These are phyloP conservation scores for Zosterops pallidus DNA, from an alignment of 2,113 vertebrate genomes.

Conservation along the genomic window DNA sequence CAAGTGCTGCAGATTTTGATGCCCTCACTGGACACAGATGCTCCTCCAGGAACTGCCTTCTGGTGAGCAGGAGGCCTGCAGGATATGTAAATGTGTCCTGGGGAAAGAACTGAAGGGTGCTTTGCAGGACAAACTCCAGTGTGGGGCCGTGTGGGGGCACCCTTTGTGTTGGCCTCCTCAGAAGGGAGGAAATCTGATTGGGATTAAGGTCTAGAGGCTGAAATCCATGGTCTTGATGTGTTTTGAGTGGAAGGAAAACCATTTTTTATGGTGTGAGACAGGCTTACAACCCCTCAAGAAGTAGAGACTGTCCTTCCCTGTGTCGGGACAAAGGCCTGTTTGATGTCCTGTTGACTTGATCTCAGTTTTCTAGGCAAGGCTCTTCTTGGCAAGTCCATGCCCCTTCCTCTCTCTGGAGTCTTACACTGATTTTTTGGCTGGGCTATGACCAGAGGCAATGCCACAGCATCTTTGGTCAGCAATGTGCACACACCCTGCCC, in stretches of 20 bases:
- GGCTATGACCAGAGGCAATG: background rate
- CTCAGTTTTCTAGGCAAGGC: background rate
- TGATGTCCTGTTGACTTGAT: background rate
- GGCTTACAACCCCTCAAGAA: background rate
- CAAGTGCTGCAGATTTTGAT: background rate
- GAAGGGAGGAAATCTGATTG: background rate
- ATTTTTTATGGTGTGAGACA: background rate
- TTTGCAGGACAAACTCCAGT: background rate
- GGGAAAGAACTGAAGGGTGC: background rate
- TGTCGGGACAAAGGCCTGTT: background rate
- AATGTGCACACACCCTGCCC: background rate
- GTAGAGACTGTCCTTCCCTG: background rate
- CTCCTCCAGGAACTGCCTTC: background rate
- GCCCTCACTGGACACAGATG: rapidly evolving
- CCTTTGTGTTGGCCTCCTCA: background rate
- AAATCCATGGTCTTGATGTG: background rate
- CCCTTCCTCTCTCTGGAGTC: background rate
- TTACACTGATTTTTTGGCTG: background rate
- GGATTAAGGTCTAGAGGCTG: background rate
- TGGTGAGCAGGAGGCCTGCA: background rate
- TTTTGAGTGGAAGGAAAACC: background rate
- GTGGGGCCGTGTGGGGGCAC: background rate
- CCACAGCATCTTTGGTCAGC: background rate
- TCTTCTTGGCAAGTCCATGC: background rate
- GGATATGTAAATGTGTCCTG: background rate